Conservation (phyloP, 2,888 invertebrate species). For the Penaeus monodon region DNA sequence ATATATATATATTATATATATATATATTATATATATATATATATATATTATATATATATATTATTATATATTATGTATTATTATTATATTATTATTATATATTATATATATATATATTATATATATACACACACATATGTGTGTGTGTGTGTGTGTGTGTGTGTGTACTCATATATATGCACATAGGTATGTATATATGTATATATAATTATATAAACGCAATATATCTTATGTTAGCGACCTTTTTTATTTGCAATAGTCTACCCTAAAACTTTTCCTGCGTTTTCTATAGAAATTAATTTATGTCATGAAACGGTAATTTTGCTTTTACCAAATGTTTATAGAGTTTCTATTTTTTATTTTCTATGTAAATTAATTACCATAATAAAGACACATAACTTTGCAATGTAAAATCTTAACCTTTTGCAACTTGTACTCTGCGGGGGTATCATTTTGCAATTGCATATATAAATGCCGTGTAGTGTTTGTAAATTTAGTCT, state of each 20-base stretch:
- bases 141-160: not conserved
- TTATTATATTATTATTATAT: not conserved
- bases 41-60: not conserved
- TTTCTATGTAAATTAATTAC: too few species aligned
- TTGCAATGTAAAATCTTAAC: too few species aligned
- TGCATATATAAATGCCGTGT: too few species aligned
- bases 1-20: constrained; percentile 14
- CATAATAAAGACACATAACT: too few species aligned
- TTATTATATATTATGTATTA: too few species aligned
- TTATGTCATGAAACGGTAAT: not conserved
- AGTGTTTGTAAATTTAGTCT: too few species aligned
- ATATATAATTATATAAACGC: not conserved
- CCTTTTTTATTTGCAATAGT: not conserved
- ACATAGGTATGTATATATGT: not conserved
- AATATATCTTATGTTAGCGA: not conserved
- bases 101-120: not conserved
- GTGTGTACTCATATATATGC: not conserved
- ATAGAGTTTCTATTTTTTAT: not conserved
- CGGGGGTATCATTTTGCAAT: too few species aligned
- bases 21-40: not conserved
- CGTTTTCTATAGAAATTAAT: not conserved
- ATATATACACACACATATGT: not conserved
- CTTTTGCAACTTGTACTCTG: too few species aligned
- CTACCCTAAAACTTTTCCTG: not conserved
- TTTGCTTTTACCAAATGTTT: too few species aligned